phyloP scores from a whole-genome alignment of 1,140 invertebrate genomes.

The Panulirus ornatus region DNA sequence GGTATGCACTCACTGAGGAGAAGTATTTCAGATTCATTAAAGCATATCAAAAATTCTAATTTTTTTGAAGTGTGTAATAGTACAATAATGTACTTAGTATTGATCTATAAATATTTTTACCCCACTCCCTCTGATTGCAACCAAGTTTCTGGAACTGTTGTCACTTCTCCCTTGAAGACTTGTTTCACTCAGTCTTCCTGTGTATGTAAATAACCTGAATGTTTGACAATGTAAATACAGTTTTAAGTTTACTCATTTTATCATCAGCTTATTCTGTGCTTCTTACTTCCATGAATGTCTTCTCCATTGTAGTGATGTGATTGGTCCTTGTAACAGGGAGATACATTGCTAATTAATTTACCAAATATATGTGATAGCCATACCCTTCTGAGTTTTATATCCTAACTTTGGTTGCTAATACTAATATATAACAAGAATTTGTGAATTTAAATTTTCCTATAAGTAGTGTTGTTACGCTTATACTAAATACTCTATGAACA shows the following conservation, averaged over 20 bases:
- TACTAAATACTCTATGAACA: too few species aligned
- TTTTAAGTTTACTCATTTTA: slow-evolving; percentile 21
- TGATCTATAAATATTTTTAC: too few species aligned
- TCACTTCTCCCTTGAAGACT: not conserved
- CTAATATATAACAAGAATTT: too few species aligned
- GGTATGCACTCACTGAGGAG: not conserved
- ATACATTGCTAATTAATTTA: slow-evolving; percentile 38
- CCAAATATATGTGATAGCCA: slow-evolving; percentile 45
- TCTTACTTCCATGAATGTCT: slow-evolving; percentile 25
- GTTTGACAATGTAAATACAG: slow-evolving; percentile 36
- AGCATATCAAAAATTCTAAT: not conserved
- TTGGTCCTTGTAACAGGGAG: slow-evolving; percentile 33
- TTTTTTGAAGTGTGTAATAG: too few species aligned
- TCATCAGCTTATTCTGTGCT: not conserved
- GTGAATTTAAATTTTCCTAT: too few species aligned
- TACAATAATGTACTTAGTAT: too few species aligned
- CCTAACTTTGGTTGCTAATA: too few species aligned
- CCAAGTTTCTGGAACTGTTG: too few species aligned
- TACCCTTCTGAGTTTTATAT: too few species aligned
- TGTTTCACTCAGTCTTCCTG: not conserved
- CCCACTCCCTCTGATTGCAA: too few species aligned
- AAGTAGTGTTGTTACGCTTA: too few species aligned
- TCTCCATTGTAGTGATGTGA: slow-evolving; percentile 19
- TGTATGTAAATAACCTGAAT: slow-evolving; percentile 31
- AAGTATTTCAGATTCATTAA: not conserved